phyloP scores from a whole-genome alignment of 1,140 invertebrate genomes.

The Araneus ventricosus region DNA sequence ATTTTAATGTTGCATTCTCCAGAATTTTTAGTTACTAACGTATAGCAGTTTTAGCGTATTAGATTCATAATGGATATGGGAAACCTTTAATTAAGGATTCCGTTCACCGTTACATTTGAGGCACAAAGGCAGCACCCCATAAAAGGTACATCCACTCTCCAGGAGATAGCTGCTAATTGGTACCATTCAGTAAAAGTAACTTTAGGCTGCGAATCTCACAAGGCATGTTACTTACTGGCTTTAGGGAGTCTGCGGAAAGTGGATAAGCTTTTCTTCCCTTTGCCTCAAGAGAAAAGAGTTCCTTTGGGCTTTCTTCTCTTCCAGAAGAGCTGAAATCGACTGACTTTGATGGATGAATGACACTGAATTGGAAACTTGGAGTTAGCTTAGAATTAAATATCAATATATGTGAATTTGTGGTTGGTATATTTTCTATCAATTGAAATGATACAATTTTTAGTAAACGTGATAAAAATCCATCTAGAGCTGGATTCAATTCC shows the following conservation, averaged over 20 bases:
- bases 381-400: too few relatives aligned
- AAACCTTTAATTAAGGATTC: background rate
- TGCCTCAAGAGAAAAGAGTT: background rate
- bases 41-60: too few relatives aligned
- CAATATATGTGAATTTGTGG: too few relatives aligned
- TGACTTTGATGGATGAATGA: background rate
- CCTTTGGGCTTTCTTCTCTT: background rate
- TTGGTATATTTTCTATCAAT: too few relatives aligned
- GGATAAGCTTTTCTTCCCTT: slow-evolving; percentile 2
- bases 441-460: too few relatives aligned
- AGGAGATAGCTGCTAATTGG: background rate
- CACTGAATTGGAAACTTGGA: background rate
- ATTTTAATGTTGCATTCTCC: too few relatives aligned
- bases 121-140: background rate
- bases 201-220: background rate
- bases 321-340: background rate
- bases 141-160: background rate
- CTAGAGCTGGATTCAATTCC: too few relatives aligned
- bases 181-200: background rate
- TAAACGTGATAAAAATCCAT: too few relatives aligned
- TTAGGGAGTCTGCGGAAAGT: background rate
- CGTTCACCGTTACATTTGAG: background rate
- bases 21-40: too few relatives aligned
- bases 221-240: slow-evolving; percentile 19
- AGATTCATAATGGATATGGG: background rate